Evolutionary conservation across 1,140 invertebrate species (phyloP).

Genomic region (Drosophila carrolli): DNA sequence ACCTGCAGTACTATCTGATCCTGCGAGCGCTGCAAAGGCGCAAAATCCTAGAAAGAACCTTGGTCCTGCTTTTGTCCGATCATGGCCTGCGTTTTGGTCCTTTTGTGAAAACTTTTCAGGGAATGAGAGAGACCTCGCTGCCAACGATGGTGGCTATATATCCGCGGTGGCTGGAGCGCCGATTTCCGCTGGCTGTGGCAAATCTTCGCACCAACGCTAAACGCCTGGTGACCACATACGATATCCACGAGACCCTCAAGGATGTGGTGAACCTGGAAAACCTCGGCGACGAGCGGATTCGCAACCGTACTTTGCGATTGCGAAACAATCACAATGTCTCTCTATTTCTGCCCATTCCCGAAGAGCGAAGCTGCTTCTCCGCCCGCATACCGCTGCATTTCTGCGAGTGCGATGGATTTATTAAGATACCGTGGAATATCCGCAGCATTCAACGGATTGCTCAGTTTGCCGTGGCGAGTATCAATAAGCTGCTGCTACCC

Average conservation of each 20-base stretch:
- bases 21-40: not conserved
- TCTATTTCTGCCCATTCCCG: conserved; percentile 28
- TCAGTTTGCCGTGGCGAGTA: not conserved
- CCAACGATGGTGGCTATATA: conserved; percentile 19
- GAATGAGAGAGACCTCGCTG: conserved; percentile 22
- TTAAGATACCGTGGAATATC: not conserved
- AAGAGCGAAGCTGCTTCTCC: conserved; percentile 24
- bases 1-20: conserved; percentile 1
- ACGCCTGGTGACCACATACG: conserved; percentile 18
- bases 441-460: not conserved
- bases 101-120: conserved; percentile 10
- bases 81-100: conserved; percentile 21
- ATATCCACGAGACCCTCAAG: conserved; percentile 26
- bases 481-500: conserved; percentile 6
- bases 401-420: conserved; percentile 11
- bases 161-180: conserved; percentile 4
- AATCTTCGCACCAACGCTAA: conserved; percentile 19
- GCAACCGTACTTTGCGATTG: not conserved
- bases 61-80: conserved; percentile 24
- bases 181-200: conserved; percentile 11
- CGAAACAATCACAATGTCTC: conserved; percentile 18
- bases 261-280: conserved; percentile 16
- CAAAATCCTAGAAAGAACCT: not conserved
- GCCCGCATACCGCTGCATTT: conserved; percentile 12
- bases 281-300: conserved; percentile 7